Evolutionary conservation across 2,797 vertebrate species (phyloP), one percentile per base, ranked within the genome.

Genomic region (Schizopygopsis pylzovi): DNA sequence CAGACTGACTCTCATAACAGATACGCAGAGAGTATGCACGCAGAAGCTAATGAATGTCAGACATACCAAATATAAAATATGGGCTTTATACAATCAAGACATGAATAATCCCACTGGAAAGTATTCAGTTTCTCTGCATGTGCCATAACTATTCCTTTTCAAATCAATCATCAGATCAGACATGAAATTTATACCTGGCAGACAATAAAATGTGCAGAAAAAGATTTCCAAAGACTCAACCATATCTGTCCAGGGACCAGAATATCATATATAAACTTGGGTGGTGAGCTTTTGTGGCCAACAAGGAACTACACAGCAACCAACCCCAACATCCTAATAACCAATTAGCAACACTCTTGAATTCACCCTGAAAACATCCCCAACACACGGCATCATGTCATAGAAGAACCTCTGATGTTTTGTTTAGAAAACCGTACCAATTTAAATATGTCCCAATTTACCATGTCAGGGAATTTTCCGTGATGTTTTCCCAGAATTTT

Each of bases 111-210:
- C 68, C 45, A 68, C 13, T 79, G 12, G 6, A 52, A 45, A 47
- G 7, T 25, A 49, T 47, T 76, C 2, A 28, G 59, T 54, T 25
- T 16, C 4, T 76, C 13, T 78, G 28, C 11, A 22, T 43, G 63
- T 79, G 78, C 63, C 59, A 75, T 39, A 85, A 87, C 85, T 71
- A 77, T 87, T 88, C 86, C 18, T 54, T 33, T 15, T 59, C 8
- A 61, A 61, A 61, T 79, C 22, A 79, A 61, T 18, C 22, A 79
- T 18, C 22, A 79, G 77, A 63, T 18, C 22, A 79, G 77, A 63
- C 54, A 79, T 43, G n/a, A 59, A 5, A 16, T 43, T 59, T 59
- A 16, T 1, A 59, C 37, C 33, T 79, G n/a, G 15, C 10, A 56
- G 54, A 16, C 22, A 61, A 41, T 25, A 79, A 43, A 61, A 25